Base-by-base conservation (phyloP, 2,888 invertebrate species). In the Fissipunctia ypsillon region DNA sequence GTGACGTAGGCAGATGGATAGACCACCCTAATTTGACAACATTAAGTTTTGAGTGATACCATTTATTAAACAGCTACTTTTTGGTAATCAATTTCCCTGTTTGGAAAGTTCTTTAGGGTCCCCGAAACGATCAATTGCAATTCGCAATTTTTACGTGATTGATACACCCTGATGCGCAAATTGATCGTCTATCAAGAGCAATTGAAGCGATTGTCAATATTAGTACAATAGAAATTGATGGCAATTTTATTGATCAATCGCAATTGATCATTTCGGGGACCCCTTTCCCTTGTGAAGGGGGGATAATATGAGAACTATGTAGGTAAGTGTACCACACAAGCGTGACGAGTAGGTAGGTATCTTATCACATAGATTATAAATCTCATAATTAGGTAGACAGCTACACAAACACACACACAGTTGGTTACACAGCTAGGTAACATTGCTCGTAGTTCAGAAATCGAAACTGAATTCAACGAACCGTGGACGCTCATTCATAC, bases 381-480 rank as follows among this genome's bases (percentile, higher is more conserved):
- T 60, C 54, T 54, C 35, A 69, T 69, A 69, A 57, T 76, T 48
- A 50, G 25, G 59, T 71, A 59, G 59, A 71, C 45, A 71, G 41
- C 16, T 0, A 45, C 22, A 9, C n/a, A n/a, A n/a, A n/a, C n/a
- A n/a, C n/a, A n/a, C n/a, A n/a, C n/a, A n/a, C n/a, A n/a, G n/a
- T n/a, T n/a, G n/a, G n/a, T n/a, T n/a, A n/a, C n/a, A n/a, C n/a
- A n/a, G n/a, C n/a, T n/a, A n/a, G n/a, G n/a, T 22, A 38, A 10
- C 12, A 45, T 45, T 50, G 22, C 50, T n/a, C 25, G 57, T 76
- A 14, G 63, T 82, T 54, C 78, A 19, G 73, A 78, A 80, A 80
- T 73, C 54, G 73, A 83, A 68, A 78, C 59, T 78, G 63, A 69
- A 57, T 14, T 67, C 43, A 73, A n/a, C 56, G 59, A 78, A 45